Conservation (phyloP, 2,888 invertebrate genomes). For the Spilarctia lutea region DNA sequence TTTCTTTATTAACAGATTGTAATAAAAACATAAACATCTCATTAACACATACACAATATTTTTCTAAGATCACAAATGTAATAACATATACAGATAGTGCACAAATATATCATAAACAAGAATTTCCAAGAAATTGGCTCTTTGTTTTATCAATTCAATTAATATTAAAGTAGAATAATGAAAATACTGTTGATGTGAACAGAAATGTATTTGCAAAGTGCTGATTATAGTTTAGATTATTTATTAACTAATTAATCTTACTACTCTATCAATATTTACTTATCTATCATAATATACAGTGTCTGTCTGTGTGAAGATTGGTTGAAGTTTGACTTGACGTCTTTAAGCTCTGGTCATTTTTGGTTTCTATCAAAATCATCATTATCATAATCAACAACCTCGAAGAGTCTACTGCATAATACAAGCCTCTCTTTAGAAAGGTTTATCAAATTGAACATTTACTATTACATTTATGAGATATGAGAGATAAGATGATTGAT, state of each 20-base stretch:
- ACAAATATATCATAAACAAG: neutral
- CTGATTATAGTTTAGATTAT: neutral
- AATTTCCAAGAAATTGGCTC: neutral
- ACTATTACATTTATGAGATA: too few relatives aligned
- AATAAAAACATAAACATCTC: neutral
- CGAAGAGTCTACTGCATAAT: too few relatives aligned
- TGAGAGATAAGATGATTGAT: too few relatives aligned
- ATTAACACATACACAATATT: neutral
- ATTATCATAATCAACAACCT: too few relatives aligned
- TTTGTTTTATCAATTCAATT: slow-evolving; percentile 1
- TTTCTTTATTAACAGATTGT: neutral
- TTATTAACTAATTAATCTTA: neutral
- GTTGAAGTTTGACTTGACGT: neutral
- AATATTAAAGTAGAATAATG: slow-evolving; percentile 5
- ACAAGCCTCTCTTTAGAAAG: too few relatives aligned
- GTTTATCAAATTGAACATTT: too few relatives aligned
- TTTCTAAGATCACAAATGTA: too few relatives aligned
- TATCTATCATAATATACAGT: neutral
- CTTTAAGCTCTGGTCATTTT: neutral
- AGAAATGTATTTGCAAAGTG: neutral
- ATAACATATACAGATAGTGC: neutral
- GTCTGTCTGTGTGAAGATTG: neutral
- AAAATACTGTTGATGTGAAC: slow-evolving; percentile 4
- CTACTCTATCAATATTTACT: neutral
- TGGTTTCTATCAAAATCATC: neutral